Conservation (phyloP, 2,888 invertebrate species). For the Kuschelorhynchus macadamiae region DNA sequence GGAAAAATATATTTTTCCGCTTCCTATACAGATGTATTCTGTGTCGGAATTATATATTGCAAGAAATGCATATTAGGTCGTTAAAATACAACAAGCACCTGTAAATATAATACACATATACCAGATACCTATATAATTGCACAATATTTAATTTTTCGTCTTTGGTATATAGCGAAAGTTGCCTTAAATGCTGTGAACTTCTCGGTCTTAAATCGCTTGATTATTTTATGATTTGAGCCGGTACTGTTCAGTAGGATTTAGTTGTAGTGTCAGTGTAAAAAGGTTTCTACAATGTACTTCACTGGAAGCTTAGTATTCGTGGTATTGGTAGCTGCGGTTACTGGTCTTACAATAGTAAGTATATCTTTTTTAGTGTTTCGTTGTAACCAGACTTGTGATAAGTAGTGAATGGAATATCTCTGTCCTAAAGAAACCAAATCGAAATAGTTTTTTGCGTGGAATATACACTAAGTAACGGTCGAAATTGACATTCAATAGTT, state of each 20-base stretch:
- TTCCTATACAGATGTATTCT: background rate
- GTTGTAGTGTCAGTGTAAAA: background rate
- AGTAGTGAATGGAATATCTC: too few species aligned
- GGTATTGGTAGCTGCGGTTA: slow-evolving; percentile 34
- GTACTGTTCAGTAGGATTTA: slow-evolving; percentile 28
- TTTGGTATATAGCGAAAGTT: slow-evolving; percentile 42
- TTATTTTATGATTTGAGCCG: slow-evolving; percentile 28
- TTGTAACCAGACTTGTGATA: too few species aligned
- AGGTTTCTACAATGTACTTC: slow-evolving; percentile 20
- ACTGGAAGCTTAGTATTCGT: slow-evolving; percentile 17
- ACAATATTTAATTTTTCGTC: slow-evolving; percentile 35
- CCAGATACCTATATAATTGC: too few species aligned
- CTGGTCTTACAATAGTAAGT: slow-evolving; percentile 51
- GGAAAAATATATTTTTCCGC: slow-evolving; percentile 2
- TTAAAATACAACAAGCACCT: slow-evolving; percentile 8
- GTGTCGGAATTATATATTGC: background rate
- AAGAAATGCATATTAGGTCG: too few species aligned
- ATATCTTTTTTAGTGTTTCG: background rate
- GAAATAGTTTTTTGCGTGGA: too few species aligned
- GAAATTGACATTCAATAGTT: too few species aligned
- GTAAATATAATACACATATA: slow-evolving; percentile 4
- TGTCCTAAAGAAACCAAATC: too few species aligned
- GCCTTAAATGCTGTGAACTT: slow-evolving; percentile 21
- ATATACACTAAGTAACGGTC: too few species aligned
- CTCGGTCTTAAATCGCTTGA: slow-evolving; percentile 18